Conservation (phyloP, 2,888 invertebrate genomes). For the Oscheius sp. region DNA sequence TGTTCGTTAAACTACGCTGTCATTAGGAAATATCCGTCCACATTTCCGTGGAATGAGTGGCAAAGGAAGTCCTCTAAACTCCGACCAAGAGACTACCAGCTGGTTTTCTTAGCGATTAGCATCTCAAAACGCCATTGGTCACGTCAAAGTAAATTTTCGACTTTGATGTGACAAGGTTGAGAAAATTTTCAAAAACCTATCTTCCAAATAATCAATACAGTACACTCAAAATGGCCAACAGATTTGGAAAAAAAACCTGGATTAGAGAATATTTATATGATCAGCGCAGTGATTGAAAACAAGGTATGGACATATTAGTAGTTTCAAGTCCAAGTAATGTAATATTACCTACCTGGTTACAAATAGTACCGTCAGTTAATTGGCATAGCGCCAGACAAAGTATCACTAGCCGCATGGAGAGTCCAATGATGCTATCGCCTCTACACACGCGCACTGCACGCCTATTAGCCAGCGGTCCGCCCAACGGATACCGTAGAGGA, state of each 20-base stretch:
- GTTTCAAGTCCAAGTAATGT: not conserved
- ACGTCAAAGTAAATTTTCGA: slow-evolving; percentile 9
- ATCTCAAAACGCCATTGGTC: not conserved
- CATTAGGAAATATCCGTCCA: no score
- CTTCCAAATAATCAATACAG: not conserved
- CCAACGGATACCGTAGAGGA: slow-evolving; percentile 6
- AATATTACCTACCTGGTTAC: slow-evolving; percentile 17
- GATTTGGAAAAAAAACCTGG: no score
- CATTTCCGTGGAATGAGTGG: no score
- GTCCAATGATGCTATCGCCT: slow-evolving; percentile 10
- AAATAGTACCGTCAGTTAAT: slow-evolving; percentile 22
- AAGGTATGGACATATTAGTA: not conserved
- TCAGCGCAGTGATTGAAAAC: not conserved
- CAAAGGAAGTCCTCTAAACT: no score
- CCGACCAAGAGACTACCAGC: not conserved
- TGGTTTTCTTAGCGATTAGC: slow-evolving; percentile 10
- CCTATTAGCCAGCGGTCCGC: slow-evolving; percentile 10
- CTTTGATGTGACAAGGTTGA: slow-evolving; percentile 2
- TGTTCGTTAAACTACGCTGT: no score
- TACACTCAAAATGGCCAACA: no score
- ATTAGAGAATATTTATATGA: no score
- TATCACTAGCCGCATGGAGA: slow-evolving; percentile 22
- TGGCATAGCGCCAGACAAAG: slow-evolving; percentile 31
- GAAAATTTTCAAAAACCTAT: not conserved
- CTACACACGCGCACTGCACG: slow-evolving; percentile 10